These are phyloP conservation scores for Aricia agestis DNA, from an alignment of 1,140 invertebrate species.

Conservation along the genomic window DNA sequence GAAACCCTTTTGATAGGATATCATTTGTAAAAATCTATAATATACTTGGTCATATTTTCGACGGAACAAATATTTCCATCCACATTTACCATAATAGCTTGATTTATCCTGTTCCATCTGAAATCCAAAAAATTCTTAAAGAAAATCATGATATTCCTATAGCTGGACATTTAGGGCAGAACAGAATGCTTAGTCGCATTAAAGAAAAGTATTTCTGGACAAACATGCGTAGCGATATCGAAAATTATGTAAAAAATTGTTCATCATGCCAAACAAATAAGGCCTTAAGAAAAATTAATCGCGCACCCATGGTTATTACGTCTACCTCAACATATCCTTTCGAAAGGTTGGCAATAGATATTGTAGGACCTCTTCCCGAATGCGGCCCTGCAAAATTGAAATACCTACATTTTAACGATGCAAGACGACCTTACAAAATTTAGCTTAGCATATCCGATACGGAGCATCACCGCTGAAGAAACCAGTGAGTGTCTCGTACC, in stretches of 20 bases:
- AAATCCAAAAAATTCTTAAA: constrained; percentile 28
- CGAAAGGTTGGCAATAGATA: constrained; percentile 24
- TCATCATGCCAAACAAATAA: constrained; percentile 32
- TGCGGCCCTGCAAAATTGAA: constrained; percentile 21
- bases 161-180: constrained; percentile 27
- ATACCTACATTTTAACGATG: constrained; percentile 26
- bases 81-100: constrained; percentile 27
- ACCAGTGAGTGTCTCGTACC: constrained; percentile 21
- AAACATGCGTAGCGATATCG: constrained; percentile 34
- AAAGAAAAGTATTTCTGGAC: constrained; percentile 32
- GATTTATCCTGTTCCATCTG: constrained; percentile 24
- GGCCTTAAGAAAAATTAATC: constrained; percentile 28
- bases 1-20: constrained; percentile 31
- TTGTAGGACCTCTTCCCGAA: constrained; percentile 23
- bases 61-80: constrained; percentile 20
- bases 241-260: constrained; percentile 30
- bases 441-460: constrained; percentile 20
- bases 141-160: constrained; percentile 34
- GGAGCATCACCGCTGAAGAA: constrained; percentile 19
- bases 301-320: constrained; percentile 32
- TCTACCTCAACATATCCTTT: constrained; percentile 26
- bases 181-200: constrained; percentile 27
- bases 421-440: constrained; percentile 28
- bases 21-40: constrained; percentile 27
- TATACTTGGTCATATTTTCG: constrained; percentile 25